Evolutionary conservation across 2,113 vertebrate genomes (phyloP).

Genomic region (Cepphus grylle): DNA sequence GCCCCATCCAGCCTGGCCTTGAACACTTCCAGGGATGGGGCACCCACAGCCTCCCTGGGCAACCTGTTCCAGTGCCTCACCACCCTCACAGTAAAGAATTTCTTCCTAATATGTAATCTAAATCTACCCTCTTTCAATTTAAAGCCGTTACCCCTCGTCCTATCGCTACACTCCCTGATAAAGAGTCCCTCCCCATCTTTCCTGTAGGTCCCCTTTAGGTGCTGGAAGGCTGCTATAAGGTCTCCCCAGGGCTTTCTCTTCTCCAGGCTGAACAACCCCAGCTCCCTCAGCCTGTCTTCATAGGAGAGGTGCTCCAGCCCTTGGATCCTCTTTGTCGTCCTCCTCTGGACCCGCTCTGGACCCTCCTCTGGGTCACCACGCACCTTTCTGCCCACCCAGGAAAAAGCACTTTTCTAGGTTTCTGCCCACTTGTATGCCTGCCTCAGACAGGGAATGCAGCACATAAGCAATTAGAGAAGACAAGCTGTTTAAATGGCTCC

Average conservation of each 20-base stretch:
- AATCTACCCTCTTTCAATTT: not conserved
- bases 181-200: not conserved
- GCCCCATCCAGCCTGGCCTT: not conserved
- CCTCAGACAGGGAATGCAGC: not conserved
- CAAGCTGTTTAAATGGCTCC: slow-evolving; percentile 18
- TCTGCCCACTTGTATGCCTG: not conserved
- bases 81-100: not conserved
- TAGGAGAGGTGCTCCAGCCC: not conserved
- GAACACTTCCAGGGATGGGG: not conserved
- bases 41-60: not conserved
- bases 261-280: not conserved
- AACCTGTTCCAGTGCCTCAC: not conserved
- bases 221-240: not conserved
- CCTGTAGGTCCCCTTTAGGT: not conserved
- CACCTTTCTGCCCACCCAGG: not conserved
- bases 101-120: not conserved
- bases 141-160: not conserved
- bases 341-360: not conserved
- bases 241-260: no score
- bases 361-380: accelerated
- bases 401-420: not conserved
- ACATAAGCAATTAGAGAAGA: not conserved
- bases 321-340: not conserved
- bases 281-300: not conserved
- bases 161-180: not conserved